Base-by-base conservation (phyloP, 2,113 vertebrate genomes). In the Neodon shergylaensis region DNA sequence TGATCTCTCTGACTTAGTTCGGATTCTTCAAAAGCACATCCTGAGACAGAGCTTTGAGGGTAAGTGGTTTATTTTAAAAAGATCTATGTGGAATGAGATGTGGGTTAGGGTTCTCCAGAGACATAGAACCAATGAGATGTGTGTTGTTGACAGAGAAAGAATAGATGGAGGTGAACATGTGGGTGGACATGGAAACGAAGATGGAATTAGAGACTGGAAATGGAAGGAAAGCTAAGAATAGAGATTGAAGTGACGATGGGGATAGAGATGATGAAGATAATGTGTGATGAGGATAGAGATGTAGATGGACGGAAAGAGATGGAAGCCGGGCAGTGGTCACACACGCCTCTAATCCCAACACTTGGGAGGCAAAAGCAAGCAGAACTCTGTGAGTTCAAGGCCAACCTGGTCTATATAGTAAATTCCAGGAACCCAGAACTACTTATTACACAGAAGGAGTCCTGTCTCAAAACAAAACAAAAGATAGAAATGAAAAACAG, bases 31-130 rank as follows among this genome's bases (percentile, higher is more conserved):
- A 61, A 85, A 95, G 74, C n/a, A 94, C 42, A 96, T 65, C 8
- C 33, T n/a, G 63, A 92, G 12, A 72, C 2, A 79, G 66, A 4
- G 12, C 65, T 74, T 91, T 90, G 17, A 94, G 44, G 77, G 3
- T 79, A 92, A 84, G 36, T 76, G 44, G 31, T 79, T 93, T 93
- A 33, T 73, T 87, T 78, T 22, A 44, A 68, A 73, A 93, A 93
- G 2, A 63, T 44, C 73, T 76, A 54, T 58, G 90, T 58, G 42
- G 8, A 58, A 93, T 95, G 36, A 87, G 72, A 70, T 82, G 68
- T 78, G 88, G 84, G 28, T 88, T 33, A 44, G 82, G 1, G 9
- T 72, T 91, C 44, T 93, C 42, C 49, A 85, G 44, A 78, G 79
- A 93, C 88, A 82, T 13, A 36, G 31, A 93, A 39, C 11, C 49